Conservation (phyloP, 2,888 invertebrate genomes). For the Bombylius major region DNA sequence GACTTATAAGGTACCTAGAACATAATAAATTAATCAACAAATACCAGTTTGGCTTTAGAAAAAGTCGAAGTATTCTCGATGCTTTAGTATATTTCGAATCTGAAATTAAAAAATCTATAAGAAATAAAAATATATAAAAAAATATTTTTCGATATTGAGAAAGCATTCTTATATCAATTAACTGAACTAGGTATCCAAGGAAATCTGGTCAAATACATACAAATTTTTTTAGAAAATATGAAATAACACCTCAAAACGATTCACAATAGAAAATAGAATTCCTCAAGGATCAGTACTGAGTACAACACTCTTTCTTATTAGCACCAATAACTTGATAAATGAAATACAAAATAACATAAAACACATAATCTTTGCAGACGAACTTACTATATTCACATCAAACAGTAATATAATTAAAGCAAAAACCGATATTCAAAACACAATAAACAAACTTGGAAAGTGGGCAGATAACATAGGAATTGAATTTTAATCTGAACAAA, state of each 20-base stretch:
- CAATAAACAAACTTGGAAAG: neutral
- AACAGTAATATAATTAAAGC: no score
- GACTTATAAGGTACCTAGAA: neutral
- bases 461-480: neutral
- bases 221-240: neutral
- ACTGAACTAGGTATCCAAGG: neutral
- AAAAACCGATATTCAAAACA: neutral
- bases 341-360: neutral
- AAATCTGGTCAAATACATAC: neutral
- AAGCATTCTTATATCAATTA: neutral
- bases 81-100: neutral
- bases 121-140: neutral
- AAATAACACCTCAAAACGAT: neutral
- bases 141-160: slow-evolving; percentile 1
- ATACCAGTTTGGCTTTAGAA: neutral
- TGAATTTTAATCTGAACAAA: neutral
- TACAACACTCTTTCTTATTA: neutral
- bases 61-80: neutral
- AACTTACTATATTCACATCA: neutral
- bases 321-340: neutral
- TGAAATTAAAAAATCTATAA: neutral
- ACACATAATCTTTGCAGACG: neutral
- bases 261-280: neutral
- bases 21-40: neutral
- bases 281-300: neutral